A percentile compares a stretch with the other conserved stretches of the same genome.
These are phyloP conservation scores for Volucella zonaria DNA, from an alignment of 2,888 invertebrate species.

Conservation along the genomic window DNA sequence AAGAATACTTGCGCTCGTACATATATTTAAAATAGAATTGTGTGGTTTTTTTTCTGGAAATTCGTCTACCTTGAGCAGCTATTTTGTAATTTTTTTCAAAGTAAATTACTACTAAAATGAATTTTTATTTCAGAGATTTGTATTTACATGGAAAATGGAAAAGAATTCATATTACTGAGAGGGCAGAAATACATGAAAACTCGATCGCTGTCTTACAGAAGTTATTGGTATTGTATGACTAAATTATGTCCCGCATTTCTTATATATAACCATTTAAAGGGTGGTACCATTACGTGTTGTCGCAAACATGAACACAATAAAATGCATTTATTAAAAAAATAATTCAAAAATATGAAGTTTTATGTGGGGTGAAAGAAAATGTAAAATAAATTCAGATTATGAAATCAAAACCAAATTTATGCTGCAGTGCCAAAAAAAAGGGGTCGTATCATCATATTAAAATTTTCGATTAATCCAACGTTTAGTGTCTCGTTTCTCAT, in stretches of 20 bases:
- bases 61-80: background rate
- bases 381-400: no score
- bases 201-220: conserved; percentile 78
- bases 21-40: background rate
- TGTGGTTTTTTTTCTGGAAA: background rate
- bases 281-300: conserved; percentile 76
- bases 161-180: conserved; percentile 77
- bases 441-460: no score
- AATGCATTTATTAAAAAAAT: background rate
- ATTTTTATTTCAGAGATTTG: conserved; percentile 73
- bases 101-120: background rate
- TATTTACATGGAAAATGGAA: conserved; percentile 61
- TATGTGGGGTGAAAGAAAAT: no score
- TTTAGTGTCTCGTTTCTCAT: no score
- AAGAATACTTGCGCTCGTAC: background rate
- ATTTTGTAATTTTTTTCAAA: background rate
- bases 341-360: no score
- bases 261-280: conserved; percentile 79
- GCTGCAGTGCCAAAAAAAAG: no score
- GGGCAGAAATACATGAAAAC: conserved; percentile 78
- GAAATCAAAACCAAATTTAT: no score
- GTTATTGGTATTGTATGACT: conserved; percentile 79
- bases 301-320: conserved; percentile 46
- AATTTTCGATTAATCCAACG: no score
- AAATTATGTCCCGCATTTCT: conserved; percentile 78